These are phyloP conservation scores for Drosophila insularis DNA, from an alignment of 1,140 invertebrate species.

Conservation along the genomic window DNA sequence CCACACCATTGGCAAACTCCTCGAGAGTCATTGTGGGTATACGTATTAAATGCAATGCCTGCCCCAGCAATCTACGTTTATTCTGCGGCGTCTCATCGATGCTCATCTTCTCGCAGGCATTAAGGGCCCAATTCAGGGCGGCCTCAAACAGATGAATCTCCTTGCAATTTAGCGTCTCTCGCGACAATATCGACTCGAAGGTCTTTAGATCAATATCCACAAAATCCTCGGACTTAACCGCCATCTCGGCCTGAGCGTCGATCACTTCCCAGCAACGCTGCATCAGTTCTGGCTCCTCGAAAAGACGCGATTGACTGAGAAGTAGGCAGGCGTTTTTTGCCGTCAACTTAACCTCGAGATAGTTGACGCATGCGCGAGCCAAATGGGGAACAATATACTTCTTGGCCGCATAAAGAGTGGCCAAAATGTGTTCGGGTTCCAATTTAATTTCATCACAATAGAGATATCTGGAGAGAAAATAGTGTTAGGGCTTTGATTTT, in stretches of 20 bases:
- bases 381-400: conserved; percentile 97
- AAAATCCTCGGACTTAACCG: conserved; percentile 95
- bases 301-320: conserved; percentile 93
- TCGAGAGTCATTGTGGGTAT: conserved; percentile 95
- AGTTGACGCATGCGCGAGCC: conserved; percentile 94
- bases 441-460: conserved; percentile 98
- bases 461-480: conserved; percentile 85
- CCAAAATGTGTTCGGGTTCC: conserved; percentile 94
- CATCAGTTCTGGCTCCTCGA: conserved; percentile 96
- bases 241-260: conserved; percentile 96
- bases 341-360: conserved; percentile 94
- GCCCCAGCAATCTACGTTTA: conserved; percentile 89
- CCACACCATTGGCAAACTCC: conserved; percentile 95
- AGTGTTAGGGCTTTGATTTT: no score
- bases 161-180: conserved; percentile 95
- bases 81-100: conserved; percentile 89
- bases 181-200: conserved; percentile 91
- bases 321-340: conserved; percentile 96
- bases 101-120: conserved; percentile 91
- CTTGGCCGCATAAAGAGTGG: conserved; percentile 95
- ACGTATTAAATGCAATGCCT: conserved; percentile 92
- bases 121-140: conserved; percentile 93
- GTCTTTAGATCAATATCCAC: conserved; percentile 95
- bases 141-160: conserved; percentile 95
- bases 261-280: conserved; percentile 97